Evolutionary conservation across 2,888 invertebrate genomes (phyloP), one percentile per base, ranked within the genome.

Genomic region (Ichneumoninae sp.): DNA sequence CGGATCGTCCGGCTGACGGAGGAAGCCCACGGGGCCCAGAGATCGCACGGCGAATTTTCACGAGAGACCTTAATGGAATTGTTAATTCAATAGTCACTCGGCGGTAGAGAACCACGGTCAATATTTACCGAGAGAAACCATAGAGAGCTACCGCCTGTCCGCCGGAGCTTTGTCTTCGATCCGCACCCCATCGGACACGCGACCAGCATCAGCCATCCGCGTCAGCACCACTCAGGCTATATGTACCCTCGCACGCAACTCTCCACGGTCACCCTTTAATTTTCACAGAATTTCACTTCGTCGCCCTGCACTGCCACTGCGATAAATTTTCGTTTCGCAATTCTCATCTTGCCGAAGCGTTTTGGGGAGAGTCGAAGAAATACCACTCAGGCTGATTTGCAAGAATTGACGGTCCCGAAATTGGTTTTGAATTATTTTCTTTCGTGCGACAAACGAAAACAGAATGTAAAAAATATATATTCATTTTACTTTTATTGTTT

Each of bases 1-100:
- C 57, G 57, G 5, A 26, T 26, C 22, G 22, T 57, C 22, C 57
- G 26, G 8, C 19, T 65, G 19, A 22, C 40, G 19, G 36, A 65
- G 6, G 10, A n/a, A 65, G 65, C 40, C 13, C 40, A n/a, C 26
- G 26, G 1, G 26, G 57, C 13, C 22, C 57, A 69, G 74, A 74
- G 78, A 66, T 79, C 26, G 54, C 70, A 80, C 54, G 50, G 52
- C n/a, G 70, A 85, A 62, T 60, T 60, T 76, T 79, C 83, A 83
- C 84, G 22, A 76, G 79, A 85, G 86, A 86, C 89, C 87, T 84
- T 89, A 89, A 89, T 90, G 87, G 86, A 89, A 90, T 89, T 87
- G 89, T 88, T 89, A 87, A 89, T 89, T 90, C 87, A 87, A 88
- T 88, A 88, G 86, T 66, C 83, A 74, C 74, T 77, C 74, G 77